Evolutionary conservation across 2,113 vertebrate species (phyloP).

Genomic region (Dicerorhinus sumatrensis): DNA sequence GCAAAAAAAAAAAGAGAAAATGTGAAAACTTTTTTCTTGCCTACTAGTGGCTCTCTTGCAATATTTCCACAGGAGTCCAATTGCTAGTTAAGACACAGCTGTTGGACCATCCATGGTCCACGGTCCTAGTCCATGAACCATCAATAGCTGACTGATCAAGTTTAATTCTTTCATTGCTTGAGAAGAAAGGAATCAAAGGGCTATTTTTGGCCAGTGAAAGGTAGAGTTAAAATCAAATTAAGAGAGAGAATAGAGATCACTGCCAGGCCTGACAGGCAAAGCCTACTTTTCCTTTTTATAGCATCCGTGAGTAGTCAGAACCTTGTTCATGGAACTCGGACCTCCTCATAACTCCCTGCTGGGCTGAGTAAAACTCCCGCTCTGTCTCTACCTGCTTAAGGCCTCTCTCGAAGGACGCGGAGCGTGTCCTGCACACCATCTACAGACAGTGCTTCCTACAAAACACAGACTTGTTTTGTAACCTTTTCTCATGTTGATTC

Average conservation of each 20-base stretch:
- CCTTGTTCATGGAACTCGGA: background rate
- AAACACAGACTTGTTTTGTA: slow-evolving; percentile 50
- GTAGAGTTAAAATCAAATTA: slow-evolving; percentile 41
- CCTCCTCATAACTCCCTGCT: background rate
- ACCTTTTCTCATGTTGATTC: slow-evolving; percentile 28
- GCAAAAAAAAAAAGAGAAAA: background rate
- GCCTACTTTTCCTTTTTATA: slow-evolving; percentile 28
- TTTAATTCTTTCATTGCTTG: slow-evolving; percentile 48
- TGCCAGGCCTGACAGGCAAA: slow-evolving; percentile 47
- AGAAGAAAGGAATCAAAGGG: slow-evolving; percentile 63
- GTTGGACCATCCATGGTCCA: background rate
- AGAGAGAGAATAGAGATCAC: slow-evolving; percentile 57
- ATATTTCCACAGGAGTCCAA: background rate
- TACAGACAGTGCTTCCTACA: slow-evolving; percentile 27
- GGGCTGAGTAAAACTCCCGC: background rate
- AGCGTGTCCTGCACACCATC: background rate
- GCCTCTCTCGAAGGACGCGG: background rate
- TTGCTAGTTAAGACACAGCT: slow-evolving; percentile 2
- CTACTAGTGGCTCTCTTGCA: background rate
- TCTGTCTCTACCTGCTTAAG: background rate
- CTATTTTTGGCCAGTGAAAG: slow-evolving; percentile 38
- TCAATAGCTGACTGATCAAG: slow-evolving; percentile 4
- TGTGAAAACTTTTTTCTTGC: slow-evolving; percentile 18
- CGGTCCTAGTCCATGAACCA: background rate
- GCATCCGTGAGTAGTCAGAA: background rate